phyloP scores from a whole-genome alignment of 1,140 invertebrate species.

The Globodera rostochiensis region DNA sequence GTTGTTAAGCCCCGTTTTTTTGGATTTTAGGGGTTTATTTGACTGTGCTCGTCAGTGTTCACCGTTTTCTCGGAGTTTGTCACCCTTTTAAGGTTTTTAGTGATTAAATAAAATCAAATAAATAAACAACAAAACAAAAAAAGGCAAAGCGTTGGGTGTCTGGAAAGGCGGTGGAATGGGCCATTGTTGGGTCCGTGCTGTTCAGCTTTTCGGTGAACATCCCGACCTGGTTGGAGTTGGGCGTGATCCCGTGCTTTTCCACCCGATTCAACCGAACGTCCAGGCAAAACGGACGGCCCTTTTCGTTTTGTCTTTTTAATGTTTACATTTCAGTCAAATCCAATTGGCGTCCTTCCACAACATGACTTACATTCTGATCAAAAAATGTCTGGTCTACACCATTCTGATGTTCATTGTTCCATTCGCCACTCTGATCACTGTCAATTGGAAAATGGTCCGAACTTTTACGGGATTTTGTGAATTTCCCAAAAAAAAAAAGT shows the following conservation, averaged over 20 bases:
- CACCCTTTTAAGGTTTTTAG: conserved; percentile 51
- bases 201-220: conserved; percentile 59
- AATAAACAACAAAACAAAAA: background rate
- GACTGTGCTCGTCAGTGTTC: conserved; percentile 61
- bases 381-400: conserved; percentile 60
- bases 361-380: conserved; percentile 52
- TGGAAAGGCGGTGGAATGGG: conserved; percentile 51
- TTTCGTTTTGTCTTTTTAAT: background rate
- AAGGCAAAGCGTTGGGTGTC: conserved; percentile 64
- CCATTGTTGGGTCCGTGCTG: conserved; percentile 56
- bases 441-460: conserved; percentile 59
- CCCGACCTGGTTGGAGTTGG: conserved; percentile 59
- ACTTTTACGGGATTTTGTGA: background rate
- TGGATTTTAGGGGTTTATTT: conserved; percentile 55
- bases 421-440: conserved; percentile 54
- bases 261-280: conserved; percentile 48
- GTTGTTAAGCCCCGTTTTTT: background rate
- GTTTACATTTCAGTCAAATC: conserved; percentile 46
- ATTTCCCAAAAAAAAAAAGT: background rate
- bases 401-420: conserved; percentile 64
- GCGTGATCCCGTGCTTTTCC: conserved; percentile 55
- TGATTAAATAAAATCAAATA: background rate
- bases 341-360: conserved; percentile 51
- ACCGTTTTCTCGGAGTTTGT: conserved; percentile 59
- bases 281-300: conserved; percentile 30